phyloP scores from a whole-genome alignment of 1,140 invertebrate genomes.

The Orchesella cincta region DNA sequence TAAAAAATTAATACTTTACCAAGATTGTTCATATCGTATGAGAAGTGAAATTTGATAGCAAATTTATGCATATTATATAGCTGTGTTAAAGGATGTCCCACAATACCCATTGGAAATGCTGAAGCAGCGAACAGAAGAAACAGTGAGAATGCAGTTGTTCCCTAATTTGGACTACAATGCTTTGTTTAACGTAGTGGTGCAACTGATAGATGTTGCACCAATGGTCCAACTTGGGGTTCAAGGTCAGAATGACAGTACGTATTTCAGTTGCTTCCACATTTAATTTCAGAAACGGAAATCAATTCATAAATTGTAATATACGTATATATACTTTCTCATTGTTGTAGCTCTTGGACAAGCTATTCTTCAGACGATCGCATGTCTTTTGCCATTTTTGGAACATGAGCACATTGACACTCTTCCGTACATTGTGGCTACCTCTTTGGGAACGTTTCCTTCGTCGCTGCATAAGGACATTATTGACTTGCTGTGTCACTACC shows the following conservation, averaged over 20 bases:
- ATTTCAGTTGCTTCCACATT: no score
- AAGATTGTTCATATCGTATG: not conserved
- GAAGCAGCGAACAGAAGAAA: slow-evolving; percentile 79
- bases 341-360: slow-evolving; percentile 83
- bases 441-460: slow-evolving; percentile 85
- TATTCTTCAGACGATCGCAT: slow-evolving; percentile 84
- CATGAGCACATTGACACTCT: slow-evolving; percentile 93
- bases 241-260: slow-evolving; percentile 60
- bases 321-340: no score
- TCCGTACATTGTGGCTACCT: slow-evolving; percentile 89
- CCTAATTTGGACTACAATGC: slow-evolving; percentile 94
- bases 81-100: slow-evolving; percentile 91
- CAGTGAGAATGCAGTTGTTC: slow-evolving; percentile 81
- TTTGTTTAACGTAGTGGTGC: slow-evolving; percentile 81
- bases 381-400: slow-evolving; percentile 93
- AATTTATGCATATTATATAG: slow-evolving; percentile 60
- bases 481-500: slow-evolving; percentile 91
- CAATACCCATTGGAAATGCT: slow-evolving; percentile 87
- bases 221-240: slow-evolving; percentile 79
- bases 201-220: slow-evolving; percentile 78
- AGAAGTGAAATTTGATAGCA: not conserved
- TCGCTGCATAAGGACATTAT: slow-evolving; percentile 92
- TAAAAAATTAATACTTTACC: not conserved
- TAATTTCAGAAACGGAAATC: not conserved
- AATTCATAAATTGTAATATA: not conserved